Conservation (phyloP, 2,113 vertebrate genomes). For the Phalacrocorax brasilianus region DNA sequence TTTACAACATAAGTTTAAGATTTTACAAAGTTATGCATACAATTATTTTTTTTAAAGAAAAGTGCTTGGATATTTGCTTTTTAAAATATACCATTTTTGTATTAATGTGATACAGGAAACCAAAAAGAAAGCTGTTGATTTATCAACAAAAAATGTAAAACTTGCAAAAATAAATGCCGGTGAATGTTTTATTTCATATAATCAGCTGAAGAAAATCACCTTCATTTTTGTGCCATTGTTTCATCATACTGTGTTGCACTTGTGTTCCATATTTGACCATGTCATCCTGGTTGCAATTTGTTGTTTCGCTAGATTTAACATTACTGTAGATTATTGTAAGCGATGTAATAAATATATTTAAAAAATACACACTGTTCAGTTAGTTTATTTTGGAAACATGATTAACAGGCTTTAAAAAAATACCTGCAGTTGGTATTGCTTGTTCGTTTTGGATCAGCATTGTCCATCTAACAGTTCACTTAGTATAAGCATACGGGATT, state of each 20-base stretch:
- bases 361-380: conserved; percentile 67
- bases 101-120: conserved; percentile 59
- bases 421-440: not conserved
- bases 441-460: not conserved
- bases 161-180: conserved; percentile 23
- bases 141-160: conserved; percentile 41
- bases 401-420: conserved; percentile 3
- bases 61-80: conserved; percentile 48
- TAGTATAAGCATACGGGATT: not conserved
- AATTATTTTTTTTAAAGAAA: conserved; percentile 52
- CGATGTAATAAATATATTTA: conserved; percentile 75
- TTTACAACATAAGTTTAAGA: conserved; percentile 35
- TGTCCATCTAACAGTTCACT: not conserved
- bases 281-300: conserved; percentile 61
- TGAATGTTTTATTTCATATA: conserved; percentile 51
- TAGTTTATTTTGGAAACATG: conserved; percentile 70
- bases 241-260: conserved; percentile 62
- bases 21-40: conserved; percentile 52
- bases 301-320: conserved; percentile 67
- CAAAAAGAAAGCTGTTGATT: conserved; percentile 40
- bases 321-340: conserved; percentile 63
- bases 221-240: conserved; percentile 60
- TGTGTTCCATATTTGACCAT: conserved; percentile 63
- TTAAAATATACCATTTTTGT: conserved; percentile 50
- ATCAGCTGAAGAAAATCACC: conserved; percentile 33